Conservation (phyloP, 30 jellyfish, hydroid and myxozoan genomes). For the Catostylus mosaicus region DNA sequence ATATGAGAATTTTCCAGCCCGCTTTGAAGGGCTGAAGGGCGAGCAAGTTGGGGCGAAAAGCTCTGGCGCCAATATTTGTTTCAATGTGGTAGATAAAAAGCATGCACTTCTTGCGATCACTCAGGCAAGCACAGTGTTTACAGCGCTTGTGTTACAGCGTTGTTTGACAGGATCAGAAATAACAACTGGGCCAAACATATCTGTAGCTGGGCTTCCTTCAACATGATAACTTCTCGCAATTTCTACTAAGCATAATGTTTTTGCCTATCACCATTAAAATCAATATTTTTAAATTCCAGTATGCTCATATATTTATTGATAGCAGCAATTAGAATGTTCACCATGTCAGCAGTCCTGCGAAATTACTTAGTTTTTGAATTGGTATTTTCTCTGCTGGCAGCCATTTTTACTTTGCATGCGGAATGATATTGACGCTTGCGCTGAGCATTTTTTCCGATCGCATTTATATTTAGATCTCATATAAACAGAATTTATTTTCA, state of each 20-base stretch:
- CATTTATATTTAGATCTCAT: too few species aligned
- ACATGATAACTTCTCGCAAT: slow-evolving; percentile 48
- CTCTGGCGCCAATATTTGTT: slow-evolving; percentile 46
- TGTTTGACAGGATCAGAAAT: not conserved
- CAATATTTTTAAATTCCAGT: slow-evolving; percentile 66
- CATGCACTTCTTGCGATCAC: slow-evolving; percentile 39
- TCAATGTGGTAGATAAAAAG: slow-evolving; percentile 58
- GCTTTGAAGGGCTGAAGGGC: slow-evolving; percentile 42
- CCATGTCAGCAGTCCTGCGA: slow-evolving; percentile 70
- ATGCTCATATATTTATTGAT: slow-evolving; percentile 13
- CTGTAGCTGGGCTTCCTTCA: slow-evolving; percentile 12
- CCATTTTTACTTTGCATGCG: slow-evolving; percentile 16
- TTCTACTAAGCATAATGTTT: slow-evolving; percentile 58
- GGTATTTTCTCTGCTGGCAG: slow-evolving; percentile 18
- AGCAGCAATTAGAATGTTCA: slow-evolving; percentile 37
- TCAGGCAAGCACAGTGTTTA: slow-evolving; percentile 42
- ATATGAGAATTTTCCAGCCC: slow-evolving; percentile 74
- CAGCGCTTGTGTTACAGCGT: slow-evolving; percentile 55
- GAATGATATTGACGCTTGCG: slow-evolving; percentile 3
- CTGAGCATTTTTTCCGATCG: not conserved
- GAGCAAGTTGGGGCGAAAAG: slow-evolving; percentile 1
- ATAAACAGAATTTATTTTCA: too few species aligned
- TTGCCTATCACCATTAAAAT: slow-evolving; percentile 73
- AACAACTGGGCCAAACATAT: not conserved
- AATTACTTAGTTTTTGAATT: slow-evolving; percentile 49